A percentile compares a stretch with the other conserved stretches of the same genome.
These are phyloP conservation scores for Cercopithecus mona DNA, from an alignment of 2,113 vertebrate genomes.

Conservation along the genomic window DNA sequence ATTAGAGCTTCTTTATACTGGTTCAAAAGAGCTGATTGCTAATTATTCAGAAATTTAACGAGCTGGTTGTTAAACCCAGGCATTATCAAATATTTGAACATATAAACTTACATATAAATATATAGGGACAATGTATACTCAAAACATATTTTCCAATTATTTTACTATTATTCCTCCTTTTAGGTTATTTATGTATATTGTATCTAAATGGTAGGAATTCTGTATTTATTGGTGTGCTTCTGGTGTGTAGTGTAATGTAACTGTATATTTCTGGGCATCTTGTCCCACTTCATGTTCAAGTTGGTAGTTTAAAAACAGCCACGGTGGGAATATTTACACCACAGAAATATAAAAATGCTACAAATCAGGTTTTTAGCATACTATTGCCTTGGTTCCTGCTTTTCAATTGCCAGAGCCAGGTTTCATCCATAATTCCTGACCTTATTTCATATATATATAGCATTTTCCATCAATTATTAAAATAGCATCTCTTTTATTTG, in stretches of 20 bases:
- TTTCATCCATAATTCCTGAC: neutral
- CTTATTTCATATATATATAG: neutral
- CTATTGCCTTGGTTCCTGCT: neutral
- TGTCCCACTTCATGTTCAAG: neutral
- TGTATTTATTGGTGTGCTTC: neutral
- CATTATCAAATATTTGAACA: neutral
- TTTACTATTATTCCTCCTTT: neutral
- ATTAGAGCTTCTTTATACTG: neutral
- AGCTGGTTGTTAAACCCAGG: neutral
- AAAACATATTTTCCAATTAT: neutral
- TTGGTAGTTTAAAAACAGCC: neutral
- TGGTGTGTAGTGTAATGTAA: neutral
- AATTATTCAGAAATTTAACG: neutral
- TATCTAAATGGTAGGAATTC: neutral
- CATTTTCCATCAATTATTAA: neutral
- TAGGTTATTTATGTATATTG: neutral
- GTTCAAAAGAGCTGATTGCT: neutral
- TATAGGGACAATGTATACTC: neutral
- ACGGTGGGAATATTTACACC: neutral
- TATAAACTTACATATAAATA: neutral
- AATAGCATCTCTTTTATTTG: neutral
- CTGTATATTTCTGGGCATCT: neutral
- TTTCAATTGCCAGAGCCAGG: neutral
- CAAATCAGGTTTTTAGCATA: neutral
- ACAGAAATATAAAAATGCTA: neutral